Base-by-base conservation (phyloP, 2,797 vertebrate species). In the Xiphorhynchus erythropygius region DNA sequence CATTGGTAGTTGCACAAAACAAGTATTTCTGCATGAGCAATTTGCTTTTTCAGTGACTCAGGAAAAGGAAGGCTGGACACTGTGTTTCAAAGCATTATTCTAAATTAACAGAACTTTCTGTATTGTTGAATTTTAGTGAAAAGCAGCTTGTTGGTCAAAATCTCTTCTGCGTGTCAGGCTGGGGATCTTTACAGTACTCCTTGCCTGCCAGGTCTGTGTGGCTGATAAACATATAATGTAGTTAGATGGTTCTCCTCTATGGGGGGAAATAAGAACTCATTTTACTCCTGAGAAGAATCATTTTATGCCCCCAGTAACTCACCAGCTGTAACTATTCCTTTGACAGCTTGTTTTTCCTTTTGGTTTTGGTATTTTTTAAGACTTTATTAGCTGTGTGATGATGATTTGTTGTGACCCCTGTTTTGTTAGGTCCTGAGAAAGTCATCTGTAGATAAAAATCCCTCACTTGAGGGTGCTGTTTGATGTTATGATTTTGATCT, bases 391-490 rank as follows among this genome's bases (percentile, higher is more conserved):
- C 81, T 87, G 87, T 59, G 52, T 42, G 68, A 37, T 88, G 94
- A 91, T 87, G 78, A 53, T 95, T 59, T 84, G 41, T 92, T 85
- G 56, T 78, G 89, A 87, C 84, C 84, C 11, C 33, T 65, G 90
- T 93, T 95, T 91, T 87, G 64, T 89, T 89, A 85, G 93, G 89
- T 82, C 93, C 81, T 93, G 89, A 95, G 94, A 94, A 95, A 92
- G 60, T 83, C 15, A 79, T 75, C 63, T 89, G 21, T 56, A 90
- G 88, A 67, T 86, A 91, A 93, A 91, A 93, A 32, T 59, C 60
- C 82, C 53, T 68, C 71, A 35, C 84, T 91, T 85, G 44, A 89
- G 65, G 53, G 49, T 87, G 64, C 8, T 15, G 64, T 81, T 89
- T 75, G 68, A 81, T 69, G 64, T 78, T 89, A 7, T 1, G 2